phyloP scores from a whole-genome alignment of 2,888 invertebrate species.

The Spodoptera exigua region DNA sequence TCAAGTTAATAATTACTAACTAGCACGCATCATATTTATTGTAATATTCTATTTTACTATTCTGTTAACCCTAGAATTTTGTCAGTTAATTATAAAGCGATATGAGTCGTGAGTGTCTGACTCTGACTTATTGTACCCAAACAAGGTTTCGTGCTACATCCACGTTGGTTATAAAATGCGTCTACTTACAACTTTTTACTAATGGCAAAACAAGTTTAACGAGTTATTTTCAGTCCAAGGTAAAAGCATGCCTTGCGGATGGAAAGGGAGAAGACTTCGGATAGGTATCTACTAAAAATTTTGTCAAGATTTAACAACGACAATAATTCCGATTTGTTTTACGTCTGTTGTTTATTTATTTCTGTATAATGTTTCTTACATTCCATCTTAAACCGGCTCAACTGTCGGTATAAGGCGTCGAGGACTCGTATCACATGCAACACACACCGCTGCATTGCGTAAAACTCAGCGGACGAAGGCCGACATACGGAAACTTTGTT shows the following conservation, averaged over 20 bases:
- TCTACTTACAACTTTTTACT: conserved; percentile 61
- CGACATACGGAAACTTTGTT: conserved; percentile 75
- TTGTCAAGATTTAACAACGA: conserved; percentile 1
- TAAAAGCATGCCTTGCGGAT: conserved; percentile 30
- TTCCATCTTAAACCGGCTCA: conserved; percentile 37
- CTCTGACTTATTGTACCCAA: conserved; percentile 34
- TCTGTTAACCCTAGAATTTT: conserved; percentile 20
- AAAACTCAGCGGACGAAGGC: conserved; percentile 71
- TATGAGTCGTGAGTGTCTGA: conserved; percentile 1
- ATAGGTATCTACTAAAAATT: conserved; percentile 10
- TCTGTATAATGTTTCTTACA: conserved; percentile 12
- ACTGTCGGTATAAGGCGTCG: conserved; percentile 56
- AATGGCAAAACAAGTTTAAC: conserved; percentile 62
- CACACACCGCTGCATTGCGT: conserved; percentile 69
- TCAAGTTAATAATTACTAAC: conserved; percentile 10
- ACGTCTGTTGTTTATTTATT: background rate
- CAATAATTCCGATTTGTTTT: background rate
- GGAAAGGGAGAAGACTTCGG: conserved; percentile 21
- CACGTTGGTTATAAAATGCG: conserved; percentile 45
- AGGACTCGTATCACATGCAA: conserved; percentile 68
- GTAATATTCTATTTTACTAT: conserved; percentile 1
- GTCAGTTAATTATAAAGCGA: conserved; percentile 34
- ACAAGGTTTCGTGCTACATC: conserved; percentile 50
- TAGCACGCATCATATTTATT: background rate
- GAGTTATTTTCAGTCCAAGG: conserved; percentile 57